phyloP scores from a whole-genome alignment of 1,140 invertebrate species.

The Dendroctonus ponderosae region DNA sequence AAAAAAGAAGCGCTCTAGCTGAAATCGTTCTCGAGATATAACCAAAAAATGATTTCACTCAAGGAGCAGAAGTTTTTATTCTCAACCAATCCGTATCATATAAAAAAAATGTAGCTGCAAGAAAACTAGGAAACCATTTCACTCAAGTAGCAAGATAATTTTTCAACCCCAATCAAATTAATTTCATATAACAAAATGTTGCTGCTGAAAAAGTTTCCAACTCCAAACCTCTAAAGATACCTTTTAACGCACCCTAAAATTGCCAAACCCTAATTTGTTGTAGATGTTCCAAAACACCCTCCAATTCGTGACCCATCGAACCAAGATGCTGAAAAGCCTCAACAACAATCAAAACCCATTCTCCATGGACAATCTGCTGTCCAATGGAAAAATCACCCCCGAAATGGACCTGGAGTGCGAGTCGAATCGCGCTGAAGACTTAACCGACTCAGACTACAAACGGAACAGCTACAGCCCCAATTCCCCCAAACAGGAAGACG shows the following conservation, averaged over 20 bases:
- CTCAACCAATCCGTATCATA: too few species aligned
- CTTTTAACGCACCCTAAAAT: not conserved
- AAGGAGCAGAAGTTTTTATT: too few species aligned
- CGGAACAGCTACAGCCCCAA: slow-evolving; percentile 18
- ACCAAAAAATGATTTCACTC: too few species aligned
- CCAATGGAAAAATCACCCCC: slow-evolving; percentile 44
- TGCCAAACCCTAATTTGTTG: not conserved
- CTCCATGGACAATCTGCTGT: slow-evolving; percentile 49
- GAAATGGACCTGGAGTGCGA: slow-evolving; percentile 41
- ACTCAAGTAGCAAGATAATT: too few species aligned
- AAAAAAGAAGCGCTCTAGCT: too few species aligned
- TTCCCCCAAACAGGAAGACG: slow-evolving; percentile 30
- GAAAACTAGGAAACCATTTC: too few species aligned
- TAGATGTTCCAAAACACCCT: slow-evolving; percentile 45
- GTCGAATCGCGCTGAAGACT: slow-evolving; percentile 28
- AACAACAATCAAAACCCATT: slow-evolving; percentile 49
- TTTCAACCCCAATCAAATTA: too few species aligned
- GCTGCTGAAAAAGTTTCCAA: too few species aligned
- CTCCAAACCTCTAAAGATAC: too few species aligned
- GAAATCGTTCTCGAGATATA: too few species aligned
- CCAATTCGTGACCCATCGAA: slow-evolving; percentile 41
- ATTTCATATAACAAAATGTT: too few species aligned
- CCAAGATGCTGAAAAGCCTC: slow-evolving; percentile 47
- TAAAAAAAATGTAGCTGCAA: too few species aligned
- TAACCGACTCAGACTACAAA: slow-evolving; percentile 20